Base-by-base conservation (phyloP, 2,797 vertebrate genomes). In the Synanceia verrucosa region DNA sequence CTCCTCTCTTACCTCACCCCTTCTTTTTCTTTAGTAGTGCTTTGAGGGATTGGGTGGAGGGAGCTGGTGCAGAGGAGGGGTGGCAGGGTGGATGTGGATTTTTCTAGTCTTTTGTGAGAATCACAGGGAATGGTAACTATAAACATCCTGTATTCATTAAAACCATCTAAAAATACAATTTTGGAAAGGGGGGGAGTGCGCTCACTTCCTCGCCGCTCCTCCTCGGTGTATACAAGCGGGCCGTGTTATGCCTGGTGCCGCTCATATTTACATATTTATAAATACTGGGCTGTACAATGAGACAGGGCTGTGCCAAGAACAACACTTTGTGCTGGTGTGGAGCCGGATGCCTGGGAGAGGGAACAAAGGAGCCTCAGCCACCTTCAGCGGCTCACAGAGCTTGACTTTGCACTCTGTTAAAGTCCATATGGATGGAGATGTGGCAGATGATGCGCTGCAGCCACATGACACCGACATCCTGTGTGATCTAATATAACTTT, bases 91-190 rank as follows among this genome's bases (percentile, higher is more conserved):
- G 81, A 89, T 89, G 89, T 91, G 91, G 92, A 93, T 93, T 94
- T 93, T 91, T 93, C 91, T 85, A 87, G 82, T 93, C 93, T 94
- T 94, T 94, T 91, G 90, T 92, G 92, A 82, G 71, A 94, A 94
- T 94, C 92, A 91, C 92, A 93, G 91, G 90, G 90, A 94, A 92
- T 89, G 92, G 91, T 93, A 93, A 89, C 90, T 94, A 94, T 94
- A 95, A 95, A 94, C 94, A 95, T 95, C 94, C 94, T 94, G 93
- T 94, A 93, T 94, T 95, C 94, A 94, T 95, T 95, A 95, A 94
- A 95, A 94, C 90, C 92, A 92, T 94, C 94, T 94, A 95, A 95
- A 95, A 95, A 95, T 95, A 95, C 70, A 88, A 89, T 87, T 91
- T 88, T 84, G 37, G 72, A 50, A 28, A 7, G 43, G 29, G 14